Evolutionary conservation across 1,140 invertebrate genomes (phyloP).

Genomic region (Apolygus lucorum): DNA sequence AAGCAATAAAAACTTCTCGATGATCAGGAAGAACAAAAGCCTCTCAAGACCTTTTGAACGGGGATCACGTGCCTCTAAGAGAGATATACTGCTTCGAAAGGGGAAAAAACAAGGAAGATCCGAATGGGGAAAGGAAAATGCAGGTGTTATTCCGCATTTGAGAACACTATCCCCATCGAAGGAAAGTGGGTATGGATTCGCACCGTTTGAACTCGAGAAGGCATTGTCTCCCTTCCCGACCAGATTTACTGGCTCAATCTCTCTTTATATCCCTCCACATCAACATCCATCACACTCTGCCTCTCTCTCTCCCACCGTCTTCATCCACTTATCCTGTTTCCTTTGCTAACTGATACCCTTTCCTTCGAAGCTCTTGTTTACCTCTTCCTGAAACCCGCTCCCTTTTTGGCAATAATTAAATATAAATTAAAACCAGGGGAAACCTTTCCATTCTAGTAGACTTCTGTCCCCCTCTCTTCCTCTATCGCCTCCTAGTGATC

Average conservation of each 20-base stretch:
- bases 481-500: too few species aligned
- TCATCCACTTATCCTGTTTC: conserved; percentile 21
- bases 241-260: conserved; percentile 21
- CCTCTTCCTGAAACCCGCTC: background rate
- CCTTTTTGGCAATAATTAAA: conserved; percentile 19
- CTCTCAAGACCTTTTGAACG: too few species aligned
- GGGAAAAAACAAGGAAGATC: background rate
- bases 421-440: conserved; percentile 23
- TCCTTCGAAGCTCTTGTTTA: conserved; percentile 10
- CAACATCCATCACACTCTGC: conserved; percentile 16
- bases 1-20: too few species aligned
- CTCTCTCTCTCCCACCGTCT: background rate
- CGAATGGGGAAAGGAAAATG: background rate
- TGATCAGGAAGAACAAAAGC: too few species aligned
- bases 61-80: background rate
- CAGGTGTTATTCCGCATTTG: conserved; percentile 12
- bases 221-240: conserved; percentile 18
- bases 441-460: background rate
- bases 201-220: conserved; percentile 10
- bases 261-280: conserved; percentile 21
- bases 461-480: background rate
- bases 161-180: conserved; percentile 1
- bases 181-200: background rate
- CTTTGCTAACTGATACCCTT: conserved; percentile 22
- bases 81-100: background rate